Evolutionary conservation across 2,888 invertebrate species (phyloP).

Genomic region (Stratiomys singularior): DNA sequence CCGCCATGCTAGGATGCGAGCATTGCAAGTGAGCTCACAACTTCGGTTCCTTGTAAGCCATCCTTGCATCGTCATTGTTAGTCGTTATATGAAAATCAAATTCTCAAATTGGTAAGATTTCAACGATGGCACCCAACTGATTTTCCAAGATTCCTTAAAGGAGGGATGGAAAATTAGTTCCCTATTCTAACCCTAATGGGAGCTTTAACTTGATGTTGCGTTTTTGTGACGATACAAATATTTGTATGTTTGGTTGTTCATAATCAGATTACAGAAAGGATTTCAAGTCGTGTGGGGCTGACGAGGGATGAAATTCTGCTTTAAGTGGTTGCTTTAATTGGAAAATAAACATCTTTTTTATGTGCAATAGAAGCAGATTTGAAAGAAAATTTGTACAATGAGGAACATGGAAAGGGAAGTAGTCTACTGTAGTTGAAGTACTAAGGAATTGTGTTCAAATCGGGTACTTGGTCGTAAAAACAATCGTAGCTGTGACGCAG

Average conservation of each 20-base stretch:
- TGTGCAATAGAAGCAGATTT: too few relatives aligned
- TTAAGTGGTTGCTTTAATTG: neutral
- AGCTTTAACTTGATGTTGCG: neutral
- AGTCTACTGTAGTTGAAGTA: too few relatives aligned
- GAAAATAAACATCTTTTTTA: too few relatives aligned
- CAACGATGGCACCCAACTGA: neutral
- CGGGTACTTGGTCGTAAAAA: too few relatives aligned
- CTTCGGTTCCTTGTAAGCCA: too few relatives aligned
- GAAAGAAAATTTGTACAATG: too few relatives aligned
- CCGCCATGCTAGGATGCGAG: too few relatives aligned
- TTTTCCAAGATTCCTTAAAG: neutral
- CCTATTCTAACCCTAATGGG: neutral
- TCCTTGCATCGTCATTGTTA: neutral
- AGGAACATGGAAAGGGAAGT: too few relatives aligned
- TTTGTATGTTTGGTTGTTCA: neutral
- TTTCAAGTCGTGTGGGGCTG: neutral
- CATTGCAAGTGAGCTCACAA: too few relatives aligned
- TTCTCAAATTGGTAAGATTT: conserved; percentile 17
- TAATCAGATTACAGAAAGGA: conserved; percentile 9
- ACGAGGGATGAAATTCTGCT: neutral
- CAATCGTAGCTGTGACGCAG: too few relatives aligned
- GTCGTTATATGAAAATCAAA: conserved; percentile 8
- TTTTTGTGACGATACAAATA: conserved; percentile 5
- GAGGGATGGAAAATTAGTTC: neutral
- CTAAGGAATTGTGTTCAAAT: too few relatives aligned